Evolutionary conservation across 2,113 vertebrate genomes (phyloP).

Genomic region (Catagonus wagneri): DNA sequence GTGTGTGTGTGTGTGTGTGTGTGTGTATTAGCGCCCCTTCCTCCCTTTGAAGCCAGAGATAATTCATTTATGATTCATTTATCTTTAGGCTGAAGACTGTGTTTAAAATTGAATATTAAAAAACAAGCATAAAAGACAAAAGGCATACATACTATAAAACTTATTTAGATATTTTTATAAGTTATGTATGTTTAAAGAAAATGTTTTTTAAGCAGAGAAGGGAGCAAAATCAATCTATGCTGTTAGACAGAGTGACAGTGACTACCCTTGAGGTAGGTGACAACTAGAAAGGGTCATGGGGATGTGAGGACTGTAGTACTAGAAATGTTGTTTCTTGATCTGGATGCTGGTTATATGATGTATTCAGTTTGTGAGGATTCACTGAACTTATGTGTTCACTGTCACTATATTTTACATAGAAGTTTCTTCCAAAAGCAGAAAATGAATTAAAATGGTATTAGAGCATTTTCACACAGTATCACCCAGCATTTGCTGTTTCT

Average conservation of each 20-base stretch:
- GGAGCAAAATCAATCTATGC: neutral
- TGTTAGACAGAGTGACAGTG: neutral
- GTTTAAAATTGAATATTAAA: constrained; percentile 37
- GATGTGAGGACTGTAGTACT: neutral
- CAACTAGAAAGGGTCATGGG: neutral
- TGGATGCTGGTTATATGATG: neutral
- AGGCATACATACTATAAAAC: neutral
- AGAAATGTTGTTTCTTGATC: neutral
- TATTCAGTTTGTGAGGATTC: neutral
- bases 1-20: no score
- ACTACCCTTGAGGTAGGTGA: neutral
- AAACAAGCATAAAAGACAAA: constrained; percentile 40
- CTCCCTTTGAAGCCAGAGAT: neutral
- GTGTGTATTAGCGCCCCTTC: neutral
- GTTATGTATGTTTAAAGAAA: neutral
- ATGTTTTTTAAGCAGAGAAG: neutral
- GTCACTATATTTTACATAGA: neutral
- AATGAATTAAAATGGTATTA: constrained; percentile 36
- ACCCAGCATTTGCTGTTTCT: neutral
- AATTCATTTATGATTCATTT: constrained; percentile 59
- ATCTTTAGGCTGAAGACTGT: neutral
- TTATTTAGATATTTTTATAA: neutral
- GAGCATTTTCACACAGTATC: neutral
- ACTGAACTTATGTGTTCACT: neutral
- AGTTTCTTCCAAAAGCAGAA: constrained; percentile 34